Evolutionary conservation across 2,113 vertebrate species (phyloP), one percentile per base, ranked within the genome.

Genomic region (Lampris incognitus): DNA sequence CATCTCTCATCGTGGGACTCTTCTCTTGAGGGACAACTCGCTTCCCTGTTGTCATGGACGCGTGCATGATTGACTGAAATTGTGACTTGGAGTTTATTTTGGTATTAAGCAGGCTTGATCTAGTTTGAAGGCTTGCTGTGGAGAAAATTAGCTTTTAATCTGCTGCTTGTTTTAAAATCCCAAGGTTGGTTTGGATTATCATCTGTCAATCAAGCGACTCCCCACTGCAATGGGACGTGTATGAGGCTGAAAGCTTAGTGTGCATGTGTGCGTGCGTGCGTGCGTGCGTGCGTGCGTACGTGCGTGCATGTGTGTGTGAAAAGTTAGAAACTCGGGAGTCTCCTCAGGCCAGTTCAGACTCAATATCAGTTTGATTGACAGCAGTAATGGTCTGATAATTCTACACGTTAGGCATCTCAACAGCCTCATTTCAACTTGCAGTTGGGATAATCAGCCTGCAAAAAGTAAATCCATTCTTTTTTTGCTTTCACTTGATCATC

Each of bases 321-420:
- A 62, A 50, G 57, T 67, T 66, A 70, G 72, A 72, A 50, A 55
- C 75, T 76, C 51, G 39, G 24, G 69, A 79, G 76, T 85, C 78
- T 80, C 78, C 59, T 76, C 82, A 58, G 85, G 72, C 84, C 64
- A 36, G 5, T 84, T 82, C 72, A 84, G 72, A 68, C 76, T 78
- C 37, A 10, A 50, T 79, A 73, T 81, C 78, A 59, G 24, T 68
- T 44, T 88, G 90, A 91, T 72, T 92, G 89, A 89, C 90, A 85
- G 85, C 58, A 13, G 82, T 90, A 93, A 91, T 88, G 88, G 81
- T 68, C 75, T 76, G 81, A 87, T 91, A 84, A 92, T 89, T 86
- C 87, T 66, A 79, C 87, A 85, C 89, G 86, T 89, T 85, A 89
- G 85, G 89, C 82, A 63, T 71, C 74, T 71, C 72, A 81, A 77